Evolutionary conservation across 2,888 invertebrate species (phyloP).

Genomic region (Lithophane socia): DNA sequence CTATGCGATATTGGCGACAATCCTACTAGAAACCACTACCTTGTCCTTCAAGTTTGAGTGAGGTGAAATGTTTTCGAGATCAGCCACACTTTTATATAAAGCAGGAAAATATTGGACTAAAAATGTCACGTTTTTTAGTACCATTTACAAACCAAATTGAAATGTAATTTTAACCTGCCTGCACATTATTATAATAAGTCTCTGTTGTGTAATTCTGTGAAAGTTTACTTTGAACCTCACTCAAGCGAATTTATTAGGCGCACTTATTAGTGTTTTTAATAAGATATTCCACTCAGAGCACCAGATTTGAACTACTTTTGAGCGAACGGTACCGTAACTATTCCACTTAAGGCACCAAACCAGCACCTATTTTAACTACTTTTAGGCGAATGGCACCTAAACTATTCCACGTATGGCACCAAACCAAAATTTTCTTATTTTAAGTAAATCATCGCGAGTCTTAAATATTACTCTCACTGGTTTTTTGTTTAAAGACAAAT

Average conservation of each 20-base stretch:
- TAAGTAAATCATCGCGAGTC: not conserved
- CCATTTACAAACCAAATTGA: not conserved
- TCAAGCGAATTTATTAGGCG: not conserved
- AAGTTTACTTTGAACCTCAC: not conserved
- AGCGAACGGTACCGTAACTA: too few species aligned
- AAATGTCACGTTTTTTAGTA: not conserved
- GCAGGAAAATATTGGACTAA: not conserved
- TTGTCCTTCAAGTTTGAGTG: not conserved
- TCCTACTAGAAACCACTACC: slow-evolving; percentile 12
- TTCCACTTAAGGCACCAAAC: too few species aligned
- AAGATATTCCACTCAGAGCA: too few species aligned
- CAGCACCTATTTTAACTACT: too few species aligned
- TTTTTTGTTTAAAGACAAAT: too few species aligned
- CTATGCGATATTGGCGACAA: slow-evolving; percentile 31
- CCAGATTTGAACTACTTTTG: too few species aligned
- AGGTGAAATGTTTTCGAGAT: slow-evolving; percentile 38
- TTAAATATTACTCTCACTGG: not conserved
- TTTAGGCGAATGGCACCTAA: too few species aligned
- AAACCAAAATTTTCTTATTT: too few species aligned
- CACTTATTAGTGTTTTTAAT: not conserved
- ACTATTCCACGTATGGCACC: too few species aligned
- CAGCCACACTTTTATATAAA: not conserved
- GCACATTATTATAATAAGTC: too few species aligned
- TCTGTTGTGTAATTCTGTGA: too few species aligned
- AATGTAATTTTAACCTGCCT: not conserved